Evolutionary conservation across 2,888 invertebrate species (phyloP).

Genomic region (Gryllus longicercus): DNA sequence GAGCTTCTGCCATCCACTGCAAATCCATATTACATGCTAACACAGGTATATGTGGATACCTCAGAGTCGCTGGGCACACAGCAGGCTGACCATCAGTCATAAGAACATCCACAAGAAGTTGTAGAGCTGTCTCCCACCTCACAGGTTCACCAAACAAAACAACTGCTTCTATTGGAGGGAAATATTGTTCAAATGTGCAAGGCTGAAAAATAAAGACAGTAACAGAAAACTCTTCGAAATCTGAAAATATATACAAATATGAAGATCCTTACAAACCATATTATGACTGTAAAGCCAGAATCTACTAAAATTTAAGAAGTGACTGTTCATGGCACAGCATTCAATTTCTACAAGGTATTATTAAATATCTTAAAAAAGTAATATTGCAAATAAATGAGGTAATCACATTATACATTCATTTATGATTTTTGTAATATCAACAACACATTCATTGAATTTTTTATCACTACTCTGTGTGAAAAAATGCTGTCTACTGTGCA

Average conservation of each 20-base stretch:
- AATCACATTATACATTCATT: too few relatives aligned
- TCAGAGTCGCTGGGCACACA: constrained; percentile 44
- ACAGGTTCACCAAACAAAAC: constrained; percentile 63
- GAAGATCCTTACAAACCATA: too few relatives aligned
- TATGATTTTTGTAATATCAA: too few relatives aligned
- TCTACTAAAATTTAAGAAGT: too few relatives aligned
- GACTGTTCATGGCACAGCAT: too few relatives aligned
- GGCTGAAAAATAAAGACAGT: constrained; percentile 40
- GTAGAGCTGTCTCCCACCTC: constrained; percentile 62
- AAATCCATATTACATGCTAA: constrained; percentile 65
- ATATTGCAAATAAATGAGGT: too few relatives aligned
- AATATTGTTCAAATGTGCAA: constrained; percentile 53
- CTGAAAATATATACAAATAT: not conserved
- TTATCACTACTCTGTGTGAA: too few relatives aligned
- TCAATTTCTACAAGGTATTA: too few relatives aligned
- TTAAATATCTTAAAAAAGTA: too few relatives aligned
- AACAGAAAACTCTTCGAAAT: not conserved
- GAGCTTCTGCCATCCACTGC: constrained; percentile 63
- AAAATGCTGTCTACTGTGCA: too few relatives aligned
- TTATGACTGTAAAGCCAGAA: too few relatives aligned
- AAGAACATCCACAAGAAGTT: constrained; percentile 59
- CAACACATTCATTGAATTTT: too few relatives aligned
- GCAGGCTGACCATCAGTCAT: constrained; percentile 57
- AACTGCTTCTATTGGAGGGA: constrained; percentile 56
- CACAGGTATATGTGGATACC: constrained; percentile 62